Conservation (phyloP, 2,888 invertebrate species). For the Oligia latruncula region DNA sequence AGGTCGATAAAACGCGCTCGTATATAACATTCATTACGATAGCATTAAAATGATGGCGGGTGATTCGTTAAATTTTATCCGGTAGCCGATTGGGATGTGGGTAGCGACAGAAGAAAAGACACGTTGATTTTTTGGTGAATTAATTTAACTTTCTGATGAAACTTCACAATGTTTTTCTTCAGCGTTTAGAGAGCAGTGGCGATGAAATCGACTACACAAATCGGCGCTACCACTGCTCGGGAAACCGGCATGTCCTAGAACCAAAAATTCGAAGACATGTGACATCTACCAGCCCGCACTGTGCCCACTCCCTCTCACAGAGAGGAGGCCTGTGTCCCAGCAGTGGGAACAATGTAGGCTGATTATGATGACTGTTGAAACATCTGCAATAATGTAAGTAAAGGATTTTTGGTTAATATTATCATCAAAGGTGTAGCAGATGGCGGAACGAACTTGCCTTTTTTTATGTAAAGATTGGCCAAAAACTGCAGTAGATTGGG, state of each 20-base stretch:
- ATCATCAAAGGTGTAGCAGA: not conserved
- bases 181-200: too few species aligned
- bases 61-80: conserved; percentile 76
- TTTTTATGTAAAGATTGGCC: not conserved
- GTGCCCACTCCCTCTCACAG: not conserved
- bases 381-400: not conserved
- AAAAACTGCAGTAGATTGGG: not conserved
- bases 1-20: conserved; percentile 69
- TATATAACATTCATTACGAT: conserved; percentile 76
- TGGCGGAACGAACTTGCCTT: not conserved
- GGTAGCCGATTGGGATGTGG: conserved; percentile 70
- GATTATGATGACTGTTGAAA: not conserved
- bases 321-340: too few species aligned
- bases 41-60: conserved; percentile 74
- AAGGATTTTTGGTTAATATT: not conserved
- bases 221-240: too few species aligned
- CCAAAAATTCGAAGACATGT: not conserved
- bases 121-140: not conserved
- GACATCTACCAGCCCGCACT: not conserved
- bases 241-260: not conserved
- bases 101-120: conserved; percentile 57
- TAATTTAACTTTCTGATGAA: not conserved
- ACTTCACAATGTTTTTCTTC: too few species aligned
- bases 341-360: too few species aligned
- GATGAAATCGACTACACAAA: not conserved